Evolutionary conservation across 2,113 vertebrate genomes (phyloP).

Genomic region (Pimephales promelas): DNA sequence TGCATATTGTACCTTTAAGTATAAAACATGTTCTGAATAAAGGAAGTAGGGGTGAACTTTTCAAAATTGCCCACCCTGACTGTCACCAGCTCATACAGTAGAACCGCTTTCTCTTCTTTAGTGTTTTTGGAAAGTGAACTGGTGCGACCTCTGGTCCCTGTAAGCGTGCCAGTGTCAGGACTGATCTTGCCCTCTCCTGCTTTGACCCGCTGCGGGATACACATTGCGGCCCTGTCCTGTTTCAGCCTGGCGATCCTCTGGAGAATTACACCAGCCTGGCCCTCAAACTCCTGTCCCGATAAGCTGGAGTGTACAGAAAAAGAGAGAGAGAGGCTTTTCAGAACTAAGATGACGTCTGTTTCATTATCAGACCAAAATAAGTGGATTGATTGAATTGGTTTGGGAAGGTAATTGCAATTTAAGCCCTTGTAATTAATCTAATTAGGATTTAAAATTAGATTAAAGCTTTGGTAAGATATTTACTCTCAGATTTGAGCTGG

Average conservation of each 20-base stretch:
- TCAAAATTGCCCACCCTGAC: slow-evolving; percentile 77
- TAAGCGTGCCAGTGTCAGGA: slow-evolving; percentile 64
- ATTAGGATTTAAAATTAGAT: not conserved
- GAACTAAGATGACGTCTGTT: slow-evolving; percentile 18
- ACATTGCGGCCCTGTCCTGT: slow-evolving; percentile 73
- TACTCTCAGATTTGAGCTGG: not conserved
- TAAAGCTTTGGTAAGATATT: not conserved
- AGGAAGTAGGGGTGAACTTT: not conserved
- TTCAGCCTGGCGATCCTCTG: slow-evolving; percentile 75
- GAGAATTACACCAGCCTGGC: slow-evolving; percentile 72
- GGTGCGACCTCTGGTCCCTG: slow-evolving; percentile 61
- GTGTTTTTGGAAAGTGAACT: slow-evolving; percentile 56
- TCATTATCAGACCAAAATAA: slow-evolving; percentile 16
- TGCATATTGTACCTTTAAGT: too few species aligned
- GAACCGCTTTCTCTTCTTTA: slow-evolving; percentile 74
- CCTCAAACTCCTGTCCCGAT: slow-evolving; percentile 48
- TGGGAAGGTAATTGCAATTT: slow-evolving; percentile 23
- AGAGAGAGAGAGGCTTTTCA: slow-evolving; percentile 1
- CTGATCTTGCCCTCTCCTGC: slow-evolving; percentile 56
- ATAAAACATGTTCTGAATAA: not conserved
- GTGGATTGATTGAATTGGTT: slow-evolving; percentile 18
- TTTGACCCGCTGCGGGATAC: slow-evolving; percentile 66
- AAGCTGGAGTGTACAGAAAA: slow-evolving; percentile 54
- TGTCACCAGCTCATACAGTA: slow-evolving; percentile 77
- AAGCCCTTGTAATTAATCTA: slow-evolving; percentile 14